A percentile compares a stretch with the other conserved stretches of the same genome.
Evolutionary conservation across 2,113 vertebrate genomes (phyloP).

Genomic region (Mellivora capensis): DNA sequence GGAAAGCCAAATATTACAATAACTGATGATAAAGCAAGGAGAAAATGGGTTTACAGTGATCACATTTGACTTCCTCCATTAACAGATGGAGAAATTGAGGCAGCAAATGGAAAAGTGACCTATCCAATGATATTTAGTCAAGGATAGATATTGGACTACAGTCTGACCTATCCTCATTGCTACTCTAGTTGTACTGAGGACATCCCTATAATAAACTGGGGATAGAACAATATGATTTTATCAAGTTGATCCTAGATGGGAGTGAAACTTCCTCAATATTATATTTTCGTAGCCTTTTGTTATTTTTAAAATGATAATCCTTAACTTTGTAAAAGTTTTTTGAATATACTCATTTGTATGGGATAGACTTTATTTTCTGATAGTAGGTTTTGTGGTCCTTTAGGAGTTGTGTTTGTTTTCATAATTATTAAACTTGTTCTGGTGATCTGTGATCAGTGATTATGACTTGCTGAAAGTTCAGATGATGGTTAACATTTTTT

Average conservation of each 20-base stretch:
- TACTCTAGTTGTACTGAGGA: neutral
- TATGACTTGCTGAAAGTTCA: neutral
- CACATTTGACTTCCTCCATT: neutral
- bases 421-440: neutral
- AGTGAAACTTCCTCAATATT: neutral
- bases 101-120: neutral
- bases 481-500: neutral
- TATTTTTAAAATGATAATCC: neutral
- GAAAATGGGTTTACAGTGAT: neutral
- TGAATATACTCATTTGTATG: neutral
- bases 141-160: neutral
- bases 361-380: neutral
- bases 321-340: neutral
- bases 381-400: neutral
- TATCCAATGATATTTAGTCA: neutral
- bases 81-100: neutral
- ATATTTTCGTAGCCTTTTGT: neutral
- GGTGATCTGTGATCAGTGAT: neutral
- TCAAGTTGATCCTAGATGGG: neutral
- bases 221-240: neutral
- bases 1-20: neutral
- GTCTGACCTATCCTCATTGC: neutral
- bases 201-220: neutral
- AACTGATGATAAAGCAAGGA: neutral
- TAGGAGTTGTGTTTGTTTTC: slow-evolving; percentile 4